Evolutionary conservation across 2,797 vertebrate species (phyloP), one percentile per base, ranked within the genome.

Genomic region (Otolemur crassicaudatus): DNA sequence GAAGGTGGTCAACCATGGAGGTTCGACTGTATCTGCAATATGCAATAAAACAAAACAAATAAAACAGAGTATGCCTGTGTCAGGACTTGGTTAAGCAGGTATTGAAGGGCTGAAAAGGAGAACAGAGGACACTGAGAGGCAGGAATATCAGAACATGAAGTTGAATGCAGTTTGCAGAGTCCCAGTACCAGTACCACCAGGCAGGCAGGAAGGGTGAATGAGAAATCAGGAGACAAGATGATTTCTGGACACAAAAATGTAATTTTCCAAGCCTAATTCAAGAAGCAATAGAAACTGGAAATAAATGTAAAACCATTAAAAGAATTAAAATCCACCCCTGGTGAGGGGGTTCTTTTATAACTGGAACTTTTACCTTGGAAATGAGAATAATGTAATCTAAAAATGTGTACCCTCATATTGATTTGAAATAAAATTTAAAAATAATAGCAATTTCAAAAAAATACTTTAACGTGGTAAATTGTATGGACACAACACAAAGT

Each of bases 271-370:
- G 90, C 80, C 53, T 11, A 84, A 75, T 87, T 82, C 27, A 93
- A 93, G 83, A 77, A 91, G 31, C 77, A 82, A 87, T n/a, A 63
- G 40, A 94, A 93, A 92, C 49, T 37, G 19, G 49, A 93, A 83
- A 79, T 40, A 56, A 56, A 90, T n/a, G 16, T 69, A 82, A 73
- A 46, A 25, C 9, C 31, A 63, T 76, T 91, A 67, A 63, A 43
- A 7, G 6, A 43, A 43, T 43, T 43, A 43, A 43, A 43, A 43
- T 43, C 40, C 6, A 43, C 40, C 40, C 40, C 6, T 43, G 40
- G 40, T 43, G 40, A 43, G 40, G 40, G 40, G 40, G 40, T 43
- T 43, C 40, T 43, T 43, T 43, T 43, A 43, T 43, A 43, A 43
- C 40, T 43, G 40, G 40, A 43, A 43, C 40, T 43, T 43, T 7